Base-by-base conservation (phyloP, 2,888 invertebrate species). In the Sympetrum striolatum region DNA sequence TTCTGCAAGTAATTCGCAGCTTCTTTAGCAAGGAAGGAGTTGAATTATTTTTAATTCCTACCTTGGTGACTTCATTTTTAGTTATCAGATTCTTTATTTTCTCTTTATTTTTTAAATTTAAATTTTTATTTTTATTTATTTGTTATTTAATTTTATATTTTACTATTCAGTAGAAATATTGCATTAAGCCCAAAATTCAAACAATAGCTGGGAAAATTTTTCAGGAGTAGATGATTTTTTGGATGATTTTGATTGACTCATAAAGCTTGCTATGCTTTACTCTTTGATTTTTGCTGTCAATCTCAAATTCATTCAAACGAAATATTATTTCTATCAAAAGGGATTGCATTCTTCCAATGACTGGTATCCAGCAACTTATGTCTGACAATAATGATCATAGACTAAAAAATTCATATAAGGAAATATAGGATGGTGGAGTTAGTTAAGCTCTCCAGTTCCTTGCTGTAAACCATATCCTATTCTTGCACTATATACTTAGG, bases 371-470 rank as follows among this genome's bases (percentile, higher is more conserved):
- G 86, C 31, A 64, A 60, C 18, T n/a, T 86, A 60, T 25, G 35
- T 60, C 37, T 86, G 86, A 86, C 86, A 86, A 86, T 86, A 86
- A 86, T 86, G 86, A 22, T 86, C 37, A 60, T 86, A 86, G 86
- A 86, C 86, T 86, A 64, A 53, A 86, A 82, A 35, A 37, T 86
- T 86, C 37, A n/a, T 86, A 60, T n/a, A 39, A 37, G 60, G 86
- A 37, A 64, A 64, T 60, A n/a, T 86, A 64, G 86, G 60, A 22
- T 35, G 14, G 35, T 60, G 22, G 60, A 86, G 86, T 60, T n/a
- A 37, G 60, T 86, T 53, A 58, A 86, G 86, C 60, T 64, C 86
- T 86, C 60, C 86, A 86, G 86, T 86, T 86, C 86, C 86, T 86
- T 37, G n/a, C 64, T 86, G 86, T 86, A 86, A n/a, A 86, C 86